Conservation (phyloP, 2,113 vertebrate genomes). For the Aix galericulata region DNA sequence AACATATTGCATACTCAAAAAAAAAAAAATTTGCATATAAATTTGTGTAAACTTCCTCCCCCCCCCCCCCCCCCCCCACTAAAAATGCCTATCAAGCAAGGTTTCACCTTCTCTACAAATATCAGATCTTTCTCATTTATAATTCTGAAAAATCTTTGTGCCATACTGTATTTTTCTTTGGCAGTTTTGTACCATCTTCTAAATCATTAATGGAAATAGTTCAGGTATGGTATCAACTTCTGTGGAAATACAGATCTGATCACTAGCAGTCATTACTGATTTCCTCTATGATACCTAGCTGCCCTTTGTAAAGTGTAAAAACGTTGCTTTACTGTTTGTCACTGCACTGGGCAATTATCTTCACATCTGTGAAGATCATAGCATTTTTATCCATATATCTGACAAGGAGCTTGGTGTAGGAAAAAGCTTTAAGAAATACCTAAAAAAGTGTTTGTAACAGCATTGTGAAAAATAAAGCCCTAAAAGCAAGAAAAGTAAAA, state of each 20-base stretch:
- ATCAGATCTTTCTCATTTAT: background rate
- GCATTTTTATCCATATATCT: background rate
- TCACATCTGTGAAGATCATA: background rate
- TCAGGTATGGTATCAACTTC: background rate
- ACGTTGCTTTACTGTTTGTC: background rate
- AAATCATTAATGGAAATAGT: background rate
- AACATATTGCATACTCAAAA: background rate
- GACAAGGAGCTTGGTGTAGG: background rate
- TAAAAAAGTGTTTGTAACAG: background rate
- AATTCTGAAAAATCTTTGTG: background rate
- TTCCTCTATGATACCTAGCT: background rate
- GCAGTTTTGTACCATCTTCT: background rate
- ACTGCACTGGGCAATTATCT: background rate
- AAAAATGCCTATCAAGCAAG: background rate
- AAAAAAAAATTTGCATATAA: background rate
- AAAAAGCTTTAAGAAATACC: background rate
- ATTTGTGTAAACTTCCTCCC: too few relatives aligned
- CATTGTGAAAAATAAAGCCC: background rate
- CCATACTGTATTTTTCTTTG: accelerated
- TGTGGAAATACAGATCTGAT: background rate
- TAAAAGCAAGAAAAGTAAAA: background rate
- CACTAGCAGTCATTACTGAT: background rate
- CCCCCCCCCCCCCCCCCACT: background rate
- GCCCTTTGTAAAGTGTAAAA: background rate
- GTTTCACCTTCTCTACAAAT: background rate